These are phyloP conservation scores for Zaprionus africanus DNA, from an alignment of 1,140 invertebrate genomes.

Conservation along the genomic window DNA sequence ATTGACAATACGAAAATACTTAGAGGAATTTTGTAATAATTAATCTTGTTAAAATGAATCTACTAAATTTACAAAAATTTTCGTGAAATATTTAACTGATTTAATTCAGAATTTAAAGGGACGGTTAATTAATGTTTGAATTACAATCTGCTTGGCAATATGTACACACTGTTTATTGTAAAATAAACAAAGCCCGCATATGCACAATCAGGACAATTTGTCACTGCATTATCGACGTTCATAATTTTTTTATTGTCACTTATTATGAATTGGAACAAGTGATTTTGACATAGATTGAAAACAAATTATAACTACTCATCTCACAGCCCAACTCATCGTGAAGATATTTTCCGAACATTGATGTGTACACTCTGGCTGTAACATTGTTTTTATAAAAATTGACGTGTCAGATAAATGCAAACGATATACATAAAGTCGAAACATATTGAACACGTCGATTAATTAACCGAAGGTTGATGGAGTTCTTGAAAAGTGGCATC, in stretches of 20 bases:
- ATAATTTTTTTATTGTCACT: background rate
- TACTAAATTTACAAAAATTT: background rate
- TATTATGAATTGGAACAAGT: background rate
- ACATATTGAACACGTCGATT: conserved; percentile 44
- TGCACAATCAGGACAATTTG: background rate
- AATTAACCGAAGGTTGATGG: conserved; percentile 86
- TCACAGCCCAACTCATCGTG: background rate
- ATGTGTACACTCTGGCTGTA: conserved; percentile 39
- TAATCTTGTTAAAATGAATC: background rate
- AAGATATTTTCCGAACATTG: background rate
- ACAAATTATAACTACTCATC: background rate
- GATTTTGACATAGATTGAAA: background rate
- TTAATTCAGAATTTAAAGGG: conserved; percentile 3
- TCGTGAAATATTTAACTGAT: background rate
- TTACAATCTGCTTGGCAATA: background rate
- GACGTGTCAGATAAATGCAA: conserved; percentile 56
- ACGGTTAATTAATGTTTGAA: background rate
- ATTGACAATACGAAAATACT: background rate
- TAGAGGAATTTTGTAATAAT: background rate
- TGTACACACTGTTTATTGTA: conserved; percentile 19
- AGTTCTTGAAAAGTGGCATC: conserved; percentile 93
- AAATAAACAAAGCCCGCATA: conserved; percentile 12
- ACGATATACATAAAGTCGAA: conserved; percentile 19
- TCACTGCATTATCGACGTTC: background rate
- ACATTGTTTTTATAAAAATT: conserved; percentile 56